A percentile compares a stretch with the other conserved stretches of the same genome.
Evolutionary conservation across 2,113 vertebrate species (phyloP).

Genomic region (Catharus minimus): DNA sequence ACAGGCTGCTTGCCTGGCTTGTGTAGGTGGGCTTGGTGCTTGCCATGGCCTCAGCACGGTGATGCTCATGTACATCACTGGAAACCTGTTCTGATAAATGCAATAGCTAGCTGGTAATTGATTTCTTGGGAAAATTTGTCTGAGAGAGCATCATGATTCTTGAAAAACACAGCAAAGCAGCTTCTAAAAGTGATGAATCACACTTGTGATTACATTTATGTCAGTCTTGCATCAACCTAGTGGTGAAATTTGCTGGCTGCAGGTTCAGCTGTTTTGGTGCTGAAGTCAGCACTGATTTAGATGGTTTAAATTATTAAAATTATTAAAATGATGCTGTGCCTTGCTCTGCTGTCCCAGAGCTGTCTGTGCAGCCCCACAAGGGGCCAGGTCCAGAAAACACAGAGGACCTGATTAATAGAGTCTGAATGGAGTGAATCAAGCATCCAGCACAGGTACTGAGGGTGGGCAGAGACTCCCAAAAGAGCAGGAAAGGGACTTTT

Average conservation of each 20-base stretch:
- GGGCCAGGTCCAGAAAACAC: background rate
- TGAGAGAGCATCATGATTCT: background rate
- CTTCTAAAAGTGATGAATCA: conserved; percentile 9
- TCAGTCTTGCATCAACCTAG: background rate
- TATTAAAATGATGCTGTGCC: background rate
- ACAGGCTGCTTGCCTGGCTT: background rate
- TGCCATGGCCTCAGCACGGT: background rate
- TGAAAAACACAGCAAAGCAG: background rate
- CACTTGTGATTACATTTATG: background rate
- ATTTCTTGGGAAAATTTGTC: conserved; percentile 11
- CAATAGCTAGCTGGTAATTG: background rate
- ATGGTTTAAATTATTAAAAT: background rate
- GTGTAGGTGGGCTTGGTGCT: background rate
- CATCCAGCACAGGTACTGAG: background rate
- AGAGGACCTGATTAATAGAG: background rate
- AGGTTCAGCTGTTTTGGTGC: accelerated
- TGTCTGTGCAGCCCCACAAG: accelerated
- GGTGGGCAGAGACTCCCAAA: background rate
- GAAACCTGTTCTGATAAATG: background rate
- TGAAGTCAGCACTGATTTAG: background rate
- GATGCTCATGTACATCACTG: background rate
- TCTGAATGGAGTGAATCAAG: background rate
- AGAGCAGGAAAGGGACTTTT: background rate
- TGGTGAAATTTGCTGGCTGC: background rate
- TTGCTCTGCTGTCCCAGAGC: background rate